These are phyloP conservation scores for Bungarus multicinctus DNA, from an alignment of 2,113 vertebrate species.

Conservation along the genomic window DNA sequence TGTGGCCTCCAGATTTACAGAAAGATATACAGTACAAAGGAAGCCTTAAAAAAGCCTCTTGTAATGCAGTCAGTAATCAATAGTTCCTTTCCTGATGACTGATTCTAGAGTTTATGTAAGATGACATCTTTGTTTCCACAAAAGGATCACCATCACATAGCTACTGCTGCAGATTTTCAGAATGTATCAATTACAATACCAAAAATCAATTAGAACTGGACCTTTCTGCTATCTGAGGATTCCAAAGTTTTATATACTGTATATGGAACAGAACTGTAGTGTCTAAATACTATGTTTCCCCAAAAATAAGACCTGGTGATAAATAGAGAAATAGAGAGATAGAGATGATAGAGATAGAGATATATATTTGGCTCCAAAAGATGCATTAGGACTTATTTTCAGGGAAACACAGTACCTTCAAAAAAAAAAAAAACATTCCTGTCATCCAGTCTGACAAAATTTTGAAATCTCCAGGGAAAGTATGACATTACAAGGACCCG, in stretches of 20 bases:
- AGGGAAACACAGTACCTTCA: not conserved
- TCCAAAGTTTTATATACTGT: not conserved
- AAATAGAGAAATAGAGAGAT: no score
- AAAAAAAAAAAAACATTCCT: not conserved
- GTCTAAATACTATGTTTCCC: not conserved
- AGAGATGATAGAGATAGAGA: no score
- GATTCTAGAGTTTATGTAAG: slow-evolving; percentile 9
- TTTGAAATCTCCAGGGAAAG: not conserved
- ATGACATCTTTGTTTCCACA: slow-evolving; percentile 16
- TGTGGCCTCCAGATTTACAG: not conserved
- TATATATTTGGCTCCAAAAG: no score
- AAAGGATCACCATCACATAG: not conserved
- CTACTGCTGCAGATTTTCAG: slow-evolving; percentile 9
- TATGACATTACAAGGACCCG: not conserved
- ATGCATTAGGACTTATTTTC: no score
- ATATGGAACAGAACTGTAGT: not conserved
- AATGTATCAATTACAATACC: slow-evolving; percentile 5
- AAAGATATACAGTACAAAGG: not conserved
- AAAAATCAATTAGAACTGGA: not conserved
- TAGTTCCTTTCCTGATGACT: not conserved
- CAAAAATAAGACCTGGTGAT: no score
- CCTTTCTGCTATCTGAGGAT: not conserved
- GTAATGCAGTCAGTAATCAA: not conserved
- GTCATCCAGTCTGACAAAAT: not conserved
- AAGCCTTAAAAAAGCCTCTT: not conserved